Conservation (phyloP, 2,797 vertebrate genomes). For the Muraenolepis orangiensis region DNA sequence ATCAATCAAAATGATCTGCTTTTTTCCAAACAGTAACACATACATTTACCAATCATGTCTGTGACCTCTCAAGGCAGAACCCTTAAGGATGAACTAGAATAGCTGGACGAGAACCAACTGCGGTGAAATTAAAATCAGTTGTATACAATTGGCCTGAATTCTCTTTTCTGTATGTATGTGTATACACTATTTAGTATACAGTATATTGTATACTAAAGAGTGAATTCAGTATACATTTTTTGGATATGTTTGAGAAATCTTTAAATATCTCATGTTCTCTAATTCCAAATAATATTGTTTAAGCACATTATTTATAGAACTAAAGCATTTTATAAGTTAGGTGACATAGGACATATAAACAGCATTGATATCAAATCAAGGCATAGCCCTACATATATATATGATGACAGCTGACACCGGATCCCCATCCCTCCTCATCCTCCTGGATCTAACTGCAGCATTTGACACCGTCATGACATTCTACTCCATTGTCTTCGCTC, state of each 20-base stretch:
- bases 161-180: no score
- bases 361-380: background rate
- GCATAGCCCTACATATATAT: background rate
- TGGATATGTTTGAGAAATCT: background rate
- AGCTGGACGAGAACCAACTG: background rate
- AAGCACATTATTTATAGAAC: background rate
- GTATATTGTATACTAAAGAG: no score
- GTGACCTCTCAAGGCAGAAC: background rate
- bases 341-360: background rate
- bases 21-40: background rate
- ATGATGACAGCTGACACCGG: no score
- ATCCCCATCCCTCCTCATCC: constrained; percentile 19
- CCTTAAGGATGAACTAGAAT: background rate
- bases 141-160: background rate
- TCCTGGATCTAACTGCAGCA: no score
- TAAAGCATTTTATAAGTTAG: background rate
- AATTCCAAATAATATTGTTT: no score
- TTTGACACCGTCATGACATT: no score
- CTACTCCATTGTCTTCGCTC: no score
- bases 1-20: background rate
- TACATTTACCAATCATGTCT: background rate
- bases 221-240: background rate
- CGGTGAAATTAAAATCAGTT: background rate
- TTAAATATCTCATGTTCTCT: background rate
- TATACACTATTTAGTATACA: background rate